Evolutionary conservation across 2,888 invertebrate genomes (phyloP).

Genomic region (Ophraella communa): DNA sequence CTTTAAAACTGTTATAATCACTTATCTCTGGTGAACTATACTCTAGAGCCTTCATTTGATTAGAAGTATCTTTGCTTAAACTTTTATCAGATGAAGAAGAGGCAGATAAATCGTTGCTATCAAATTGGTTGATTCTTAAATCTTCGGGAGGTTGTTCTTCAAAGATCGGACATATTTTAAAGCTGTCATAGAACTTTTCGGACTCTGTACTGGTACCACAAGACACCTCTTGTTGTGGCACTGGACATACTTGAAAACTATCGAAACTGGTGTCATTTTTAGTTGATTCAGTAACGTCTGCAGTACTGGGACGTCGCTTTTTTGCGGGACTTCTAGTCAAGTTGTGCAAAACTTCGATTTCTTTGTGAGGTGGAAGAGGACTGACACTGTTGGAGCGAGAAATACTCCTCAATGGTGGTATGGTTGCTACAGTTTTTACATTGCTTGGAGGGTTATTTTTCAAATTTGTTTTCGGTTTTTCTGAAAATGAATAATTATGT

Average conservation of each 20-base stretch:
- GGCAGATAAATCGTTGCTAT: background rate
- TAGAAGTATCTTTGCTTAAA: background rate
- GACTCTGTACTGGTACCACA: background rate
- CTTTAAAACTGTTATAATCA: conserved; percentile 25
- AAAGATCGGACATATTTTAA: background rate
- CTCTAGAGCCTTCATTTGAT: conserved; percentile 3
- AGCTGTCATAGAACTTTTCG: background rate
- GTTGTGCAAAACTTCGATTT: conserved; percentile 73
- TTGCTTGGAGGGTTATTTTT: conserved; percentile 6
- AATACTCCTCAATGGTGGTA: background rate
- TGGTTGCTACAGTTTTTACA: background rate
- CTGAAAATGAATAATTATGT: background rate
- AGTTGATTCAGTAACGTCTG: background rate
- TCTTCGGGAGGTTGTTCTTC: conserved; percentile 1
- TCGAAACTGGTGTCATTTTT: conserved; percentile 28
- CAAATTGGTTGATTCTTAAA: background rate
- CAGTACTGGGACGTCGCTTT: conserved; percentile 24
- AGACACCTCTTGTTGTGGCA: background rate
- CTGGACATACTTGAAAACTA: conserved; percentile 43
- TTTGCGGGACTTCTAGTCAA: conserved; percentile 67
- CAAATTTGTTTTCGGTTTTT: background rate
- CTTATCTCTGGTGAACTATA: background rate
- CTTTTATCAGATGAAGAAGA: background rate
- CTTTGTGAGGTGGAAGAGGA: conserved; percentile 61
- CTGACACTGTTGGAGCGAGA: background rate